Base-by-base conservation (phyloP, 2,888 invertebrate species). In the Caenorhabditis becei region DNA sequence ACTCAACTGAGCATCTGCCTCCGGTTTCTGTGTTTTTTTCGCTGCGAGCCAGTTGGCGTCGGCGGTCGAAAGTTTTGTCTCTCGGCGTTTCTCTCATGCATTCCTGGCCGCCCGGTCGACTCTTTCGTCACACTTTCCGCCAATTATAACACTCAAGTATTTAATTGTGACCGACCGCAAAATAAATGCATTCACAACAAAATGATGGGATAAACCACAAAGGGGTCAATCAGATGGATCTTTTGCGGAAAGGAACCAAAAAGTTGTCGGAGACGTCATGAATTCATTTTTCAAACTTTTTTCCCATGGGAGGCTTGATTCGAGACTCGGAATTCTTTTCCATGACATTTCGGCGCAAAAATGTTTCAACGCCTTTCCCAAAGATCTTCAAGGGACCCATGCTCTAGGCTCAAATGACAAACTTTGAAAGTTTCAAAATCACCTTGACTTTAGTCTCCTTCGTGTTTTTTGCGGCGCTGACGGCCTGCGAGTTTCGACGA, bases 401-500 rank as follows among this genome's bases (percentile, higher is more conserved):
- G 35, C 10, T 47, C 18, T 20, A 18, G 7, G 8, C 47, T 18
- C n/a, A n/a, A 47, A 16, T 16, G 16, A 3, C 4, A 32, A 32
- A 32, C 4, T 32, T 32, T 32, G 32, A 41, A 41, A 41, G 18
- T 47, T 47, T 54, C n/a, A 10, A 54, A 18, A 23, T 74, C 69
- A 77, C 77, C 79, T 80, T 77, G 11, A 41, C 20, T 51, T 80
- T 80, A 26, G 77, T 61, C 14, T 47, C 41, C 26, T 77, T 69
- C 66, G 62, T 44, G 24, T 77, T 77, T 56, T 66, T 66, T 20
- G 77, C 75, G 44, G 83, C 78, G 61, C 72, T 77, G 14, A 70
- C 80, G 41, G 80, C 59, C 72, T 79, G 77, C 49, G 81, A 75
- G 63, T 79, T 78, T 63, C 83, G 71, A 63, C 82, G 74, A 61